These are phyloP conservation scores for Pocillopora damicornis DNA, from an alignment of 64 coral and sea anemone species.

Conservation along the genomic window DNA sequence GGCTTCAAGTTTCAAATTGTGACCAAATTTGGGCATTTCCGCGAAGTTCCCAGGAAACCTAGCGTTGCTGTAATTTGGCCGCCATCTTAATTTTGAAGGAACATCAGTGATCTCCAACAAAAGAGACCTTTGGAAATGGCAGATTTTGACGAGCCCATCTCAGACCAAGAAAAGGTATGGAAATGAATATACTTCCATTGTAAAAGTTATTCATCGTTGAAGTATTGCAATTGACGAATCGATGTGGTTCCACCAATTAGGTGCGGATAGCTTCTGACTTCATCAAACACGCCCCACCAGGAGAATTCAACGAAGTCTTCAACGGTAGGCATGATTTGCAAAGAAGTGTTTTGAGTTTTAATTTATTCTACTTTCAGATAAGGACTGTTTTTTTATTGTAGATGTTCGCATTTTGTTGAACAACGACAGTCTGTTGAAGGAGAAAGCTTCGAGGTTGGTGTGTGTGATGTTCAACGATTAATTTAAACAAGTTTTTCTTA, in stretches of 20 bases:
- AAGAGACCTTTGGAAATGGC: constrained; percentile 74
- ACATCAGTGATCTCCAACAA: constrained; percentile 3
- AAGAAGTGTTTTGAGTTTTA: neutral
- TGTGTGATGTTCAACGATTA: no score
- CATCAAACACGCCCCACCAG: constrained; percentile 99
- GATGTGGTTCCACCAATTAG: constrained; percentile 58
- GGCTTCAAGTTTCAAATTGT: constrained; percentile 11
- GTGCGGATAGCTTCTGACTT: constrained; percentile 96
- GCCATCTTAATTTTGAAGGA: constrained; percentile 72
- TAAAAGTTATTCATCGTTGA: neutral
- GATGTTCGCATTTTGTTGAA: constrained; percentile 94
- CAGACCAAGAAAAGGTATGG: constrained; percentile 89
- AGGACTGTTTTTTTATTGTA: constrained; percentile 32
- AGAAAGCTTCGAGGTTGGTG: constrained; percentile 82
- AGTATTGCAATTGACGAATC: neutral
- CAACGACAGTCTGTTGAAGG: constrained; percentile 88
- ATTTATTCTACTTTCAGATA: neutral
- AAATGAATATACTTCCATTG: neutral
- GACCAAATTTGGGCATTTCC: constrained; percentile 55
- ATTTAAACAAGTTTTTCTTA: no score
- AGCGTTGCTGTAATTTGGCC: constrained; percentile 37
- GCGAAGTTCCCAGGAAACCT: constrained; percentile 69
- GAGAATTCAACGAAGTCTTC: constrained; percentile 99
- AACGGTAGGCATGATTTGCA: constrained; percentile 63
- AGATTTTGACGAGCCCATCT: constrained; percentile 92